Evolutionary conservation across 2,113 vertebrate species (phyloP), one percentile per base, ranked within the genome.

Genomic region (Pagrus major): DNA sequence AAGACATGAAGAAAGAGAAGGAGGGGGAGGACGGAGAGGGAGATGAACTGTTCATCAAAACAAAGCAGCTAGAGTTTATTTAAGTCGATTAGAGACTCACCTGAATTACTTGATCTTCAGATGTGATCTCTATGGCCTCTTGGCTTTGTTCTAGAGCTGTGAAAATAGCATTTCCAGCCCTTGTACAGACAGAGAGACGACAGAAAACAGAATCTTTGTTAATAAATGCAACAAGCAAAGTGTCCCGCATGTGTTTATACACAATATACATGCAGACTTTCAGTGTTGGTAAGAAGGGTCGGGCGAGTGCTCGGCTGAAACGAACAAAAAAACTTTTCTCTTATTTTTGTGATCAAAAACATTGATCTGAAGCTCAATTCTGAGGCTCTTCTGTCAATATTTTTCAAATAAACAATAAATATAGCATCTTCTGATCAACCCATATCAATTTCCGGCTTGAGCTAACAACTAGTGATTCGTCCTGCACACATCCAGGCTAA

Each of bases 101-200:
- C 97, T 99, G 97, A 93, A 99, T 97, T 78, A 98, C 88, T 86
- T 96, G 97, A 93, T 99, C 96, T 96, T 99, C 98, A 92, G 95
- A 98, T 73, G 96, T 98, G 93, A 99, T 99, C 93, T 99, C 97
- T 89, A 99, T 94, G 91, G 97, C 97, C 94, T 99, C 98, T 94
- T 99, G 97, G 89, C 97, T 98, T 94, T 97, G 98, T 91, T 99
- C 97, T 93, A 99, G 88, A 56, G 97, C 97, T 80, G 96, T 96
- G 91, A 99, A 98, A 92, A 99, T 93, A 91, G 98, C 96, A 89
- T 97, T 98, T 88, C 97, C 97, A 66, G 98, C 97, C 95, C 98
- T 99, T 52, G 44, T 25, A 44, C 46, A 81, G 41, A 60, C 20
- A 27, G 63, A 61, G 15, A 84, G 23, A 86, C 15, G 84, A 82